Percentiles rank a stretch among this genome's conserved stretches.
phyloP scores from a whole-genome alignment of 2,113 vertebrate genomes.

The Limanda limanda region DNA sequence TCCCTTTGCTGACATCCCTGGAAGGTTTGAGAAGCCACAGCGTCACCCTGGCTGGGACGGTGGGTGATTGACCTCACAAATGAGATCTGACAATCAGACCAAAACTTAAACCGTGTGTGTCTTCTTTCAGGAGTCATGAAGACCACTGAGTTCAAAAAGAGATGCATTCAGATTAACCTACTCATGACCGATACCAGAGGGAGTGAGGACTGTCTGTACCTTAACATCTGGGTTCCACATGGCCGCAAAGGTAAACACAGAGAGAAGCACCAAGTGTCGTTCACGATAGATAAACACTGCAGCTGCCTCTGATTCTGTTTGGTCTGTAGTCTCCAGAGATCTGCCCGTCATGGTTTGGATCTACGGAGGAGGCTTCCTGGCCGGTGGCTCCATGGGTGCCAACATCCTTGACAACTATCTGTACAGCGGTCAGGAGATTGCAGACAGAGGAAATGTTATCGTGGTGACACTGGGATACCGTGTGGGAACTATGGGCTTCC shows the following conservation, averaged over 20 bases:
- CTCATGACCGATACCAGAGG: conserved; percentile 80
- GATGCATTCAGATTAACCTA: conserved; percentile 87
- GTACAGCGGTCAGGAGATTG: conserved; percentile 90
- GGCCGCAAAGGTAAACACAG: conserved; percentile 62
- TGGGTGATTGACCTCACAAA: conserved; percentile 62
- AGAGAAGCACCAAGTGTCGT: conserved; percentile 25
- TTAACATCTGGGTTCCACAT: conserved; percentile 97
- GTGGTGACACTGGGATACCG: conserved; percentile 94
- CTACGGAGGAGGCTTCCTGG: conserved; percentile 89
- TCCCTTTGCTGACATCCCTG: conserved; percentile 89
- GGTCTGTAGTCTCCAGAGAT: conserved; percentile 83
- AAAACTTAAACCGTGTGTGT: background rate
- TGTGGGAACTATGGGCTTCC: conserved; percentile 91
- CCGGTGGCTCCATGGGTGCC: conserved; percentile 84
- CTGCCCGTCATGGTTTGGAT: conserved; percentile 95
- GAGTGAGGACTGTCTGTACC: conserved; percentile 91
- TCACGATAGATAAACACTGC: background rate
- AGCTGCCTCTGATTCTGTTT: background rate
- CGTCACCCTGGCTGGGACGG: conserved; percentile 93
- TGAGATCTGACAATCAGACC: too few relatives aligned
- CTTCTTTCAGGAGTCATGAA: conserved; percentile 83
- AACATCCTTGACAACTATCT: conserved; percentile 90
- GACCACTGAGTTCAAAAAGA: conserved; percentile 75
- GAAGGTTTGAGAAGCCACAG: conserved; percentile 86
- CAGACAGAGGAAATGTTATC: conserved; percentile 89